These are phyloP conservation scores for Ligdia adustata DNA, from an alignment of 2,888 invertebrate genomes.

Conservation along the genomic window DNA sequence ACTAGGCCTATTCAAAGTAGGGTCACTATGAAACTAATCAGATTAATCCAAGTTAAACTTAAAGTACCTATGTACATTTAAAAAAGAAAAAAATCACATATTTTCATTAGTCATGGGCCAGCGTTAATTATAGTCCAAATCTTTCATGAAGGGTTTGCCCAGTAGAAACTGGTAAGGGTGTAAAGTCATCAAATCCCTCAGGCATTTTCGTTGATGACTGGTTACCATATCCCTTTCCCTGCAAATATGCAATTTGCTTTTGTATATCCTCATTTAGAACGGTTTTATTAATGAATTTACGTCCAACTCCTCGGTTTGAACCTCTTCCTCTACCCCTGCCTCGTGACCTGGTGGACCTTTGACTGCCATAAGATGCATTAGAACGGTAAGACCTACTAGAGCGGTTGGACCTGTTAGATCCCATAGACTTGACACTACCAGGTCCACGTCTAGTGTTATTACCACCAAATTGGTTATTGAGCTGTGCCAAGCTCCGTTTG, in stretches of 20 bases:
- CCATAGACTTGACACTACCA: slow-evolving; percentile 72
- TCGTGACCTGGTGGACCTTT: slow-evolving; percentile 54
- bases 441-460: slow-evolving; percentile 66
- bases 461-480: slow-evolving; percentile 66
- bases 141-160: slow-evolving; percentile 73
- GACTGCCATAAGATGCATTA: slow-evolving; percentile 57
- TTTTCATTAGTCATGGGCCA: neutral
- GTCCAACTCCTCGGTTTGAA: slow-evolving; percentile 54
- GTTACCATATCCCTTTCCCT: slow-evolving; percentile 61
- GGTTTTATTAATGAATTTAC: slow-evolving; percentile 71
- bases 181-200: slow-evolving; percentile 58
- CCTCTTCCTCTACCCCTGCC: slow-evolving; percentile 63
- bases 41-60: no score
- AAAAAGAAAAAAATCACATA: slow-evolving; percentile 28
- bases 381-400: slow-evolving; percentile 62
- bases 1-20: no score
- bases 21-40: no score
- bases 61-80: slow-evolving; percentile 23
- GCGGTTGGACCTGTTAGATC: slow-evolving; percentile 67
- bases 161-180: slow-evolving; percentile 70
- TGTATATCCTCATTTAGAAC: slow-evolving; percentile 71
- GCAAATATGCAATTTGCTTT: slow-evolving; percentile 75
- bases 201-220: slow-evolving; percentile 44
- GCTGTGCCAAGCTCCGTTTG: slow-evolving; percentile 66
- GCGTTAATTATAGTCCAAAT: slow-evolving; percentile 54